These are phyloP conservation scores for Ascaphus truei DNA, from an alignment of 2,113 vertebrate species.

Conservation along the genomic window DNA sequence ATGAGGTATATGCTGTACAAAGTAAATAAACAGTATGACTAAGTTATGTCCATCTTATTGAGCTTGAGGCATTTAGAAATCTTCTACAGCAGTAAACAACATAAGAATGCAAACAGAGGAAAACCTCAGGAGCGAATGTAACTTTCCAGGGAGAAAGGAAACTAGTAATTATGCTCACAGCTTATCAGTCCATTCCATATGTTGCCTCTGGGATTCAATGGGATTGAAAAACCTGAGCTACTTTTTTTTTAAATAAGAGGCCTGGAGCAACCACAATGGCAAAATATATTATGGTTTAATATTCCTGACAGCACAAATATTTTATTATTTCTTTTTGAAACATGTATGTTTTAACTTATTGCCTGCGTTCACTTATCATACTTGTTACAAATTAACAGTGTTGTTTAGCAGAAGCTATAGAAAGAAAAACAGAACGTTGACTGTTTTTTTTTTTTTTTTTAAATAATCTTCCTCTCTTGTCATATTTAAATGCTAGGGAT, in stretches of 20 bases:
- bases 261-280: background rate
- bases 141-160: slow-evolving; percentile 17
- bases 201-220: background rate
- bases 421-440: no score
- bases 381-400: background rate
- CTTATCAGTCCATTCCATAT: slow-evolving; percentile 28
- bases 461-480: no score
- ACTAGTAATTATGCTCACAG: background rate
- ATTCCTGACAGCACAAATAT: accelerated
- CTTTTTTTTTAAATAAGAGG: slow-evolving; percentile 17
- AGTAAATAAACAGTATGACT: slow-evolving; percentile 16
- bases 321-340: slow-evolving; percentile 22
- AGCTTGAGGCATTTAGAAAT: slow-evolving; percentile 25
- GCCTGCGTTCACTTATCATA: background rate
- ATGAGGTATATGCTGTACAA: slow-evolving; percentile 18
- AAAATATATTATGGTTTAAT: background rate
- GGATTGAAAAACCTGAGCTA: slow-evolving; percentile 26
- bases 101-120: slow-evolving; percentile 19
- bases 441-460: no score
- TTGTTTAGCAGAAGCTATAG: no score
- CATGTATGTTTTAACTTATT: background rate
- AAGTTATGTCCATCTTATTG: slow-evolving; percentile 25
- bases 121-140: slow-evolving; percentile 22
- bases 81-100: slow-evolving; percentile 29
- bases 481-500: no score